Evolutionary conservation across 2,113 vertebrate species (phyloP).

Genomic region (Terrapene triunguis): DNA sequence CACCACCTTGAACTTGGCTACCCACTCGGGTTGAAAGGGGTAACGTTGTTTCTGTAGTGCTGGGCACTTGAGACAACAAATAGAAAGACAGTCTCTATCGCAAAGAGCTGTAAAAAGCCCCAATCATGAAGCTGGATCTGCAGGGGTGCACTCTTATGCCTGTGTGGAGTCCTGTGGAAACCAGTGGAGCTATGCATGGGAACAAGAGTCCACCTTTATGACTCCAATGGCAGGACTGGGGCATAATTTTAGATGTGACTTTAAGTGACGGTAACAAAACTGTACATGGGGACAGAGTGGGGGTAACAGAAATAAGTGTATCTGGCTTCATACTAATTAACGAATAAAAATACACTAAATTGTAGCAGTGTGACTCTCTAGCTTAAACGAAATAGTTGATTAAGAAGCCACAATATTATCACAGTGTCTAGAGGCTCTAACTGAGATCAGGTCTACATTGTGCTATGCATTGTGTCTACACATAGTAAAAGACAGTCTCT

Average conservation of each 20-base stretch:
- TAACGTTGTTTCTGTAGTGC: too few relatives aligned
- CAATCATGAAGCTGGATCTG: accelerated
- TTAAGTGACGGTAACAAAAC: accelerated
- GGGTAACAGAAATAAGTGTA: accelerated
- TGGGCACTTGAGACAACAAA: background rate
- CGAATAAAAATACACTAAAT: background rate
- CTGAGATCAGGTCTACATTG: background rate
- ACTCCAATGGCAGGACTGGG: too few relatives aligned
- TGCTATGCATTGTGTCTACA: background rate
- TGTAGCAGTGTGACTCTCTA: background rate
- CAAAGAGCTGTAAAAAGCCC: accelerated
- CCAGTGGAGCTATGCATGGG: background rate
- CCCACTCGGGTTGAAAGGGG: background rate
- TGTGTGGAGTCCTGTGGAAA: background rate
- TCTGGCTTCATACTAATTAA: accelerated
- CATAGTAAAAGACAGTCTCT: background rate
- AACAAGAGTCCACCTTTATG: accelerated
- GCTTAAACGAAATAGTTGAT: background rate
- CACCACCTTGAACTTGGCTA: background rate
- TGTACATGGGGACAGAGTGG: background rate
- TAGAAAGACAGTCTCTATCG: accelerated
- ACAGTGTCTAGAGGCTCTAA: background rate
- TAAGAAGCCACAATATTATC: background rate
- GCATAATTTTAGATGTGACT: too few relatives aligned
- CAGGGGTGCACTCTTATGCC: accelerated